phyloP scores from a whole-genome alignment of 2,113 vertebrate species.

The Euleptes europaea region DNA sequence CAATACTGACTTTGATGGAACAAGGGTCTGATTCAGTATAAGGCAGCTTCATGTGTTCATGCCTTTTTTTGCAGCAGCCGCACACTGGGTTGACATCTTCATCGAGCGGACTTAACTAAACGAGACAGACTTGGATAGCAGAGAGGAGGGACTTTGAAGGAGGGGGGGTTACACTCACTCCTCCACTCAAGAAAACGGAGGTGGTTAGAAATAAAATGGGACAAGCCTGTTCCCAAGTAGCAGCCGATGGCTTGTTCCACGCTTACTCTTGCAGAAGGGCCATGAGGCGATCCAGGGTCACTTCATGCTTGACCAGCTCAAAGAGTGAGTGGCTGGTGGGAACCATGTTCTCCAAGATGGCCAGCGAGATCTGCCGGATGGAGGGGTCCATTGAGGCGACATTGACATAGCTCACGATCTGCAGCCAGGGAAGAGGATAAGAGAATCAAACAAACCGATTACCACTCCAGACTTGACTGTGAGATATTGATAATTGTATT shows the following conservation, averaged over 20 bases:
- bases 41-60: too few relatives aligned
- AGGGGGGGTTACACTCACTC: not conserved
- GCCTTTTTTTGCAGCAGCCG: too few relatives aligned
- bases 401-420: constrained; percentile 92
- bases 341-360: constrained; percentile 94
- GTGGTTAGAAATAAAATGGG: fast-evolving
- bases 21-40: too few relatives aligned
- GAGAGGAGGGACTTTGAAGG: not conserved
- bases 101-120: too few relatives aligned
- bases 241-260: fast-evolving
- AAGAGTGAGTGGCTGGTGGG: constrained; percentile 86
- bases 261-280: constrained; percentile 93
- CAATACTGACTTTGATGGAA: too few relatives aligned
- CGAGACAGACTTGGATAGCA: too few relatives aligned
- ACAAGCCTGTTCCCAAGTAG: fast-evolving
- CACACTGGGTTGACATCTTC: too few relatives aligned
- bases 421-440: not conserved
- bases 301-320: constrained; percentile 86
- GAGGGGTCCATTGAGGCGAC: constrained; percentile 81
- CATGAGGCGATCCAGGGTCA: constrained; percentile 88
- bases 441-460: not conserved
- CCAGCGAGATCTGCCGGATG: constrained; percentile 90
- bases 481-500: too few relatives aligned
- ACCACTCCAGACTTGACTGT: too few relatives aligned
- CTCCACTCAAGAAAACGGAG: not conserved